Percentiles rank a stretch among this genome's conserved stretches.
phyloP scores from a whole-genome alignment of 1,140 invertebrate genomes.

The Oedothorax gibbosus region DNA sequence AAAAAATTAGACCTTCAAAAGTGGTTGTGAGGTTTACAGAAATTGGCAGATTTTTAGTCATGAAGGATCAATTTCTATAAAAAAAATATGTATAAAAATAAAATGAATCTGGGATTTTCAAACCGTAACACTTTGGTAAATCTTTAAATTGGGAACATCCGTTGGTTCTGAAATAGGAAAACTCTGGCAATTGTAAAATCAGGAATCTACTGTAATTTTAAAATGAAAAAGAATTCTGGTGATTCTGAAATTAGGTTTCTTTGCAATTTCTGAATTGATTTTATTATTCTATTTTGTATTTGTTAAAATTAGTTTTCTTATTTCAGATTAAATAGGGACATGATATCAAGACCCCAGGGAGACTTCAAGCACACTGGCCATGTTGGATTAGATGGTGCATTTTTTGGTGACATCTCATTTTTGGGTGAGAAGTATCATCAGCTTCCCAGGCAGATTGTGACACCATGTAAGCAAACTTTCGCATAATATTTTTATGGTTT shows the following conservation, averaged over 20 bases:
- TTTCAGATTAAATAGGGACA: constrained; percentile 78
- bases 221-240: not conserved
- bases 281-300: not conserved
- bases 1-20: too few relatives aligned
- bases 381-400: constrained; percentile 95
- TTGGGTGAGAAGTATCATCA: constrained; percentile 81
- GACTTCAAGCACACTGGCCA: constrained; percentile 97
- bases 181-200: too few relatives aligned
- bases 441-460: constrained; percentile 85
- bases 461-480: constrained; percentile 79
- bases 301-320: constrained; percentile 13
- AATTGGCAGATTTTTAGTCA: too few relatives aligned
- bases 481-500: too few relatives aligned
- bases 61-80: too few relatives aligned
- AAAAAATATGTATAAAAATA: too few relatives aligned
- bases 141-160: too few relatives aligned
- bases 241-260: not conserved
- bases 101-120: too few relatives aligned
- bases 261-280: not conserved
- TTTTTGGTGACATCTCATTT: constrained; percentile 95
- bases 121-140: too few relatives aligned
- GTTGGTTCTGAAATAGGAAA: too few relatives aligned
- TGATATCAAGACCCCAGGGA: constrained; percentile 97
- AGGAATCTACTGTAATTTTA: not conserved
- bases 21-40: too few relatives aligned